phyloP scores from a whole-genome alignment of 1,140 invertebrate genomes.

The Caligus rogercresseyi region DNA sequence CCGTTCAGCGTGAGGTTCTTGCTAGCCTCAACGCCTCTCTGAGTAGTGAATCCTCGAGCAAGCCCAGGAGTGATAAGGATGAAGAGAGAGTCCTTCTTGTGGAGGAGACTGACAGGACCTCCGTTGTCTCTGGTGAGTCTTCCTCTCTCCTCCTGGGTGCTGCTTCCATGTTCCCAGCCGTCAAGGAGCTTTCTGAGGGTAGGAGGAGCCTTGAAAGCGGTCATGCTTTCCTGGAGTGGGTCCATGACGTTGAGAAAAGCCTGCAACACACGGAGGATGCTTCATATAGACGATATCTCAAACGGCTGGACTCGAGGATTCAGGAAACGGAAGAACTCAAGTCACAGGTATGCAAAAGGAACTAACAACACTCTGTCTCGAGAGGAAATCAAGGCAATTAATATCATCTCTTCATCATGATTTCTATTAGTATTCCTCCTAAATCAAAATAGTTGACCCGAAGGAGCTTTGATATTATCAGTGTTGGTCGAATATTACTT shows the following conservation, averaged over 20 bases:
- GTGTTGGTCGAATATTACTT: no score
- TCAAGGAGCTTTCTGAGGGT: neutral
- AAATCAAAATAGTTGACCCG: no score
- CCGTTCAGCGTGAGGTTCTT: neutral
- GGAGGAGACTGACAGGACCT: no score
- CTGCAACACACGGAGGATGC: neutral
- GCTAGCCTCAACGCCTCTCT: neutral
- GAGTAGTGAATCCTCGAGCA: neutral
- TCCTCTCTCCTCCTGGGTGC: neutral
- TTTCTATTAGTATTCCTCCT: no score
- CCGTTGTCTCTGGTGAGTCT: no score
- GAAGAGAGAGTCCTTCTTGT: neutral
- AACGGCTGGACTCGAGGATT: neutral
- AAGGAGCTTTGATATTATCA: no score
- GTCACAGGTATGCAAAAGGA: no score
- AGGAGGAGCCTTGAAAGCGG: neutral
- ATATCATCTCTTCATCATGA: no score
- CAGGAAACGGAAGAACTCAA: neutral
- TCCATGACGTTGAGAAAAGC: constrained; percentile 4
- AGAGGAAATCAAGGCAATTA: no score
- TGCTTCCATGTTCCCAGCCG: neutral
- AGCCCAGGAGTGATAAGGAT: neutral
- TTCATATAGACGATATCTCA: neutral
- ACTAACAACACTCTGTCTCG: neutral
- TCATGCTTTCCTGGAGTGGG: constrained; percentile 9